Conservation (phyloP, 2,888 invertebrate species). For the Perithous albicinctus region DNA sequence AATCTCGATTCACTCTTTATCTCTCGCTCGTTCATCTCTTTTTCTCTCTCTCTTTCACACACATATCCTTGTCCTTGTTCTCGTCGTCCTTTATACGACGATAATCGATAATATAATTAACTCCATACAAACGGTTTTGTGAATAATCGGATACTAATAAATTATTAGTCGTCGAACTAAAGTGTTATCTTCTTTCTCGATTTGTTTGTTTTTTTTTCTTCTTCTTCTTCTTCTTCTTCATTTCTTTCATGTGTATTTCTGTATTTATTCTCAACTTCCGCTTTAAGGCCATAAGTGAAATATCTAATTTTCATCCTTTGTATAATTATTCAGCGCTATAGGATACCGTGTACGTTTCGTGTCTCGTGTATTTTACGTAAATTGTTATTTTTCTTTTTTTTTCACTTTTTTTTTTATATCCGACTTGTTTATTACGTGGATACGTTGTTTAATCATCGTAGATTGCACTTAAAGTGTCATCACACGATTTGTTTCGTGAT, state of each 20-base stretch:
- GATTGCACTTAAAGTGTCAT: background rate
- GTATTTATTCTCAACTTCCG: slow-evolving; percentile 71
- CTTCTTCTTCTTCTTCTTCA: slow-evolving; percentile 40
- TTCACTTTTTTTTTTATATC: slow-evolving; percentile 2
- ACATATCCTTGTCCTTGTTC: slow-evolving; percentile 35
- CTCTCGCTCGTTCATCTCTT: slow-evolving; percentile 26
- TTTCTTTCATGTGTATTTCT: slow-evolving; percentile 57
- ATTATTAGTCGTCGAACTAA: slow-evolving; percentile 66
- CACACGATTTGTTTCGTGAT: background rate
- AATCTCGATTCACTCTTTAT: slow-evolving; percentile 60
- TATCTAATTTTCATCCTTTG: slow-evolving; percentile 75
- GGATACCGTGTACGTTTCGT: slow-evolving; percentile 55
- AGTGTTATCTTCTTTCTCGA: slow-evolving; percentile 48
- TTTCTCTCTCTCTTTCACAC: background rate
- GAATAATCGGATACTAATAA: slow-evolving; percentile 69
- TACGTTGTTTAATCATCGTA: background rate
- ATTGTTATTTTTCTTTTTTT: background rate
- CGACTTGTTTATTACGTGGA: background rate
- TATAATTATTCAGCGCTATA: slow-evolving; percentile 67
- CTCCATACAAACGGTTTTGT: slow-evolving; percentile 74
- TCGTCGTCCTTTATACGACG: slow-evolving; percentile 43
- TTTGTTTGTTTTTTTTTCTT: slow-evolving; percentile 3
- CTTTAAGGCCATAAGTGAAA: slow-evolving; percentile 82
- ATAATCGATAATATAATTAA: slow-evolving; percentile 48
- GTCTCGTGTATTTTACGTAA: slow-evolving; percentile 31